Evolutionary conservation across 2,888 invertebrate species (phyloP), one percentile per base, ranked within the genome.

Genomic region (Digitonthophagus gazella): DNA sequence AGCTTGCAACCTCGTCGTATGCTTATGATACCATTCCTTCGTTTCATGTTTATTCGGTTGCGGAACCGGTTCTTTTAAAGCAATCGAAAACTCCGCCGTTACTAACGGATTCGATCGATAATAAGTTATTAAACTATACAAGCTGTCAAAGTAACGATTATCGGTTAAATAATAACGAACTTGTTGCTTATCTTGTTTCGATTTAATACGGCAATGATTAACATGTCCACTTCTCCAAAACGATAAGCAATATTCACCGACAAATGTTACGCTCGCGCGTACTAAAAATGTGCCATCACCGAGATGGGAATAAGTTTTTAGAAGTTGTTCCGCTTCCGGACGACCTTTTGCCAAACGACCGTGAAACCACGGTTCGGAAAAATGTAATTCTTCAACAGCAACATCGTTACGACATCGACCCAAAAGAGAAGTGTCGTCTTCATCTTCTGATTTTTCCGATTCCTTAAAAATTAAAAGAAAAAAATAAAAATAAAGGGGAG

Each of bases 201-300:
- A 86, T 79, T 93, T 92, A 70, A 97, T 97, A 61, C 96, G 88
- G 80, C 97, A 97, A 80, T 97, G 97, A 82, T 95, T 95, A 0
- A 95, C 95, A 78, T 91, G 90, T 57, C 92, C 93, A 76, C 92
- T 90, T 11, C 96, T 87, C 96, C 95, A 95, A 83, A 98, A 97
- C 0, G 97, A 97, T 19, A 98, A 84, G 72, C 96, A 96, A 80
- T 96, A 97, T 82, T 97, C 97, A 0, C 97, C 97, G 0, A 97
- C 95, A 83, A 97, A 97, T 0, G 97, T 97, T 19, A 96, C 96
- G 80, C 97, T 96, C 75, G 96, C 95, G 22, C 97, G 86, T 0
- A 98, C 97, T 20, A 97, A 86, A 81, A 97, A 97, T 0, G 96
- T 95, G 0, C 96, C 97, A 80, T 96, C 95, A 0, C 96, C 96